Conservation (phyloP, 1,140 invertebrate species). For the Lepidurus apus region DNA sequence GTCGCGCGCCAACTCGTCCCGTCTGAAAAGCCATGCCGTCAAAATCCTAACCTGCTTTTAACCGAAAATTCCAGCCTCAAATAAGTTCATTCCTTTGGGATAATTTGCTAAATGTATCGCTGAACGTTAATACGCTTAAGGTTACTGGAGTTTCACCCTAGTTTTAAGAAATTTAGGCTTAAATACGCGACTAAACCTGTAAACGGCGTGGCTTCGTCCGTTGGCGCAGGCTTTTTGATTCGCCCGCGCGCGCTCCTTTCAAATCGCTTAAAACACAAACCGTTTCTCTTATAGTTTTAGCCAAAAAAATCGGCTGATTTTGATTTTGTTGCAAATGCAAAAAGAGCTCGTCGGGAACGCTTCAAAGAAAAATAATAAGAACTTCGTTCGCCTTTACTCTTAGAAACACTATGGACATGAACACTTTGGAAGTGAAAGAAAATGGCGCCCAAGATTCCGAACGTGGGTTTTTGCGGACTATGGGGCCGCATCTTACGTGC, state of each 20-base stretch:
- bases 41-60: no score
- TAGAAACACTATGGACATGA: not conserved
- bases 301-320: no score
- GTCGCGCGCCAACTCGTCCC: not conserved
- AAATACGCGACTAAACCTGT: no score
- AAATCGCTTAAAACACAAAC: not conserved
- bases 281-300: no score
- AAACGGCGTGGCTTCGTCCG: not conserved
- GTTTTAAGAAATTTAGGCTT: no score
- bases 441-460: not conserved
- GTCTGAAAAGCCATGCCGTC: not conserved
- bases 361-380: not conserved
- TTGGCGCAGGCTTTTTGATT: not conserved
- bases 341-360: no score
- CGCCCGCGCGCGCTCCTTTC: not conserved
- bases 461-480: slow-evolving; percentile 43
- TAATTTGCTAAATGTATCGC: no score
- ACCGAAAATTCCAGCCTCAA: no score
- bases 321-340: no score
- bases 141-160: no score
- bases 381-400: not conserved
- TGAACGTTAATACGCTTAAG: no score
- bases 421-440: not conserved
- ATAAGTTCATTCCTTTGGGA: no score
- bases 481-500: slow-evolving; percentile 72